Conservation (phyloP, 2,797 vertebrate species). For the Apogon hyalosoma region DNA sequence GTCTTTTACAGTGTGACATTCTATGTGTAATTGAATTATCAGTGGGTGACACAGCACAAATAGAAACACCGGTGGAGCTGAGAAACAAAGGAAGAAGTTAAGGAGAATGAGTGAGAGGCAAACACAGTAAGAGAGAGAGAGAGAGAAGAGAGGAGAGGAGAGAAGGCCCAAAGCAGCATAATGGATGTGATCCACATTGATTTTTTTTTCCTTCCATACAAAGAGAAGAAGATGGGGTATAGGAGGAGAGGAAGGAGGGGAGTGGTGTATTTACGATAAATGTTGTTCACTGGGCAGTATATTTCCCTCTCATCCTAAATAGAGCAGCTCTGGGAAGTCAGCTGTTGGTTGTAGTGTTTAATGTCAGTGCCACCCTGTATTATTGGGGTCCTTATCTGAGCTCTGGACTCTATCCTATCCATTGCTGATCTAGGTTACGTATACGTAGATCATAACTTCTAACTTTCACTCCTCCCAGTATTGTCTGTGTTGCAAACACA, state of each 20-base stretch:
- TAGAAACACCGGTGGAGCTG: conserved; percentile 39
- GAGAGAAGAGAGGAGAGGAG: conserved; percentile 24
- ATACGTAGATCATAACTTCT: conserved; percentile 18
- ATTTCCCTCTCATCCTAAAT: conserved; percentile 50
- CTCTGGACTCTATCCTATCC: conserved; percentile 47
- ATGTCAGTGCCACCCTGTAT: conserved; percentile 42
- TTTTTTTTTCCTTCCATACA: conserved; percentile 55
- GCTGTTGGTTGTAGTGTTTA: conserved; percentile 43
- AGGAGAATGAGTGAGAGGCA: conserved; percentile 27
- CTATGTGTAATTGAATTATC: conserved; percentile 60
- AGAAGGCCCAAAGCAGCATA: conserved; percentile 38
- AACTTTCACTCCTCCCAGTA: conserved; percentile 25
- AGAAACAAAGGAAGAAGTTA: conserved; percentile 17
- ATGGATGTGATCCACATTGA: conserved; percentile 76
- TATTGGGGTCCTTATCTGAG: conserved; percentile 45
- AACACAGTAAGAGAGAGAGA: conserved; percentile 31
- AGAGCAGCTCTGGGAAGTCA: conserved; percentile 55
- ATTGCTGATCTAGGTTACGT: conserved; percentile 12
- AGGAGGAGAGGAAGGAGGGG: conserved; percentile 33
- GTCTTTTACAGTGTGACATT: conserved; percentile 35
- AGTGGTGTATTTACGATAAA: conserved; percentile 67
- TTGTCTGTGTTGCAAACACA: conserved; percentile 13
- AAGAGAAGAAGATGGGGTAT: conserved; percentile 43
- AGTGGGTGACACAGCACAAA: conserved; percentile 33
- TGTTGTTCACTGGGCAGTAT: conserved; percentile 46